phyloP scores from a whole-genome alignment of 92 coral and sea anemone species.

The Zoanthus gigantus region DNA sequence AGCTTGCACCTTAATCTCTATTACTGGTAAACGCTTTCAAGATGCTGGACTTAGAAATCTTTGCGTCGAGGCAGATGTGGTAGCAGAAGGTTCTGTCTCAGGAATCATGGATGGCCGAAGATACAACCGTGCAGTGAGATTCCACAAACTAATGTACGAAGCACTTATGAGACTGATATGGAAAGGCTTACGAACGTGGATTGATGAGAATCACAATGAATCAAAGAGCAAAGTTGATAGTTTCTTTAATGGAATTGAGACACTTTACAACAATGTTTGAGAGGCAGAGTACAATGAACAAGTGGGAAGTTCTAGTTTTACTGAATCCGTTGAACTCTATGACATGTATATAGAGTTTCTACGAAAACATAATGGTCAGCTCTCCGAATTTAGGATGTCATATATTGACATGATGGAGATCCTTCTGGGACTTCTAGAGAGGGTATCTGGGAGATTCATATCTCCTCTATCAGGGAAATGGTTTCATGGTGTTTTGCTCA shows the following conservation, averaged over 20 bases:
- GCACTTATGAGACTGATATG: conserved; percentile 26
- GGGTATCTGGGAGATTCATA: conserved; percentile 64
- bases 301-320: neutral
- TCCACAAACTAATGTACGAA: conserved; percentile 41
- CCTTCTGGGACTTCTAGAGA: conserved; percentile 55
- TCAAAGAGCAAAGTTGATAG: neutral
- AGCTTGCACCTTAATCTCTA: conserved; percentile 36
- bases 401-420: conserved; percentile 53
- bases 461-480: conserved; percentile 35
- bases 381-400: conserved; percentile 58
- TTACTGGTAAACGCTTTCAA: conserved; percentile 61
- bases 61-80: conserved; percentile 35
- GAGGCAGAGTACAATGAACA: neutral
- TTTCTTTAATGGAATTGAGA: neutral
- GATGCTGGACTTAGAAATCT: conserved; percentile 60
- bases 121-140: conserved; percentile 38
- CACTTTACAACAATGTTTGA: neutral
- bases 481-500: conserved; percentile 67
- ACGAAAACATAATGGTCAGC: conserved; percentile 45
- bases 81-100: conserved; percentile 50
- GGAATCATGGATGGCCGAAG: conserved; percentile 42
- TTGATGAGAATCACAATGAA: neutral
- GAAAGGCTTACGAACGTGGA: conserved; percentile 23
- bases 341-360: conserved; percentile 25
- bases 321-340: conserved; percentile 3